Base-by-base conservation (phyloP, 2,113 vertebrate species). In the Calonectris borealis region DNA sequence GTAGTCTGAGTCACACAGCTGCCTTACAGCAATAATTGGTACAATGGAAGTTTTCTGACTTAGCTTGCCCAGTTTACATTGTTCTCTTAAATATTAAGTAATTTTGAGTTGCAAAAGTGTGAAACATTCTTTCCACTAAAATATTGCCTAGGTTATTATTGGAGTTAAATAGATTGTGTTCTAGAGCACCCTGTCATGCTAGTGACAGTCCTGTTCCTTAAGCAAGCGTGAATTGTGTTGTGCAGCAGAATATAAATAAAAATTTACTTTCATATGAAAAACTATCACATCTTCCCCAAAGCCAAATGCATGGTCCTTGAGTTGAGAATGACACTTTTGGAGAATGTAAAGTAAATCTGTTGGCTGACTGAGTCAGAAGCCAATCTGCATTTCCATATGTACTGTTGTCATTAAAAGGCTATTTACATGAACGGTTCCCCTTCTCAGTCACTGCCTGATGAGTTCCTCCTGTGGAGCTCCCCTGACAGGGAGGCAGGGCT, bases 1-100 rank as follows among this genome's bases (percentile, higher is more conserved):
- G n/a, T 87, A 75, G 12, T 58, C 29, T 26, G 38, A 83, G 54
- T 80, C 70, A 14, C 17, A 17, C 57, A 55, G 26, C 27, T 85
- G 78, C 57, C 27, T 85, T 86, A 80, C 36, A 72, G 75, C 80
- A 77, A 42, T 36, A 79, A 80, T 61, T 77, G 44, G 34, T 80
- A 31, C 13, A 69, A 11, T 48, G 20, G 16, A 80, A 90, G 44
- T 83, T 94, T 83, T 90, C 71, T 90, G 75, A 92, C 20, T 88
- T 51, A 69, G 49, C 20, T 88, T 79, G 19, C 57, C n/a, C 16
- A 34, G 24, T 69, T 90, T 65, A 29, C 20, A 1, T 54, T 88
- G 80, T 87, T 65, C 18, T 93, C 16, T 54, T 48, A 69, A 80
- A 69, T 77, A 46, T 13, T 44, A n/a, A 72, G 38, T 55, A 64